Percentiles rank a stretch among this genome's conserved stretches.
Conservation (phyloP, 64 coral and sea anemone species). For the Astreopora myriophthalma region DNA sequence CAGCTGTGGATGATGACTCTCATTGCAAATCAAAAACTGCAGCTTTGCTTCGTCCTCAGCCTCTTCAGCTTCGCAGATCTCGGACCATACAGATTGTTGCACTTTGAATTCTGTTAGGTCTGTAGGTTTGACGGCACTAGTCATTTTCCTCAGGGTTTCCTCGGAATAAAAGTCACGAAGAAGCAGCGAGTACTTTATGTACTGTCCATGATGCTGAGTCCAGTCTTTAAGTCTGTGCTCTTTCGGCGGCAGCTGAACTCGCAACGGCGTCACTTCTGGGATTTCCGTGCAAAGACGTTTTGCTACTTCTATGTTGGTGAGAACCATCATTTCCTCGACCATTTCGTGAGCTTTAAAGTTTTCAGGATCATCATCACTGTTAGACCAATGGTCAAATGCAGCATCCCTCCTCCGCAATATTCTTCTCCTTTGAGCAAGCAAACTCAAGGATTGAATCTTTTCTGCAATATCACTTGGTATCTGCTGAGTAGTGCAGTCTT, state of each 20-base stretch:
- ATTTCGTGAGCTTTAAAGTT: conserved; percentile 82
- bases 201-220: conserved; percentile 34
- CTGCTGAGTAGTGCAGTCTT: background rate
- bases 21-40: conserved; percentile 58
- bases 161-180: background rate
- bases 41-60: conserved; percentile 20
- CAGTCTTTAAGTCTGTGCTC: conserved; percentile 77
- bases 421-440: conserved; percentile 39
- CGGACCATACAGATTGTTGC: background rate
- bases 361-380: conserved; percentile 10
- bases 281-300: conserved; percentile 1
- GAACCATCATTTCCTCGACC: conserved; percentile 89
- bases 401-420: conserved; percentile 32
- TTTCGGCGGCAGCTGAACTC: conserved; percentile 76
- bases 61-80: conserved; percentile 2
- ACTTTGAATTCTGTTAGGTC: background rate
- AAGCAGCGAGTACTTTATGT: background rate
- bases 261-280: conserved; percentile 34
- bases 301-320: conserved; percentile 77
- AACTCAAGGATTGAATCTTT: background rate
- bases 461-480: background rate
- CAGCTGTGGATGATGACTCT: conserved; percentile 73
- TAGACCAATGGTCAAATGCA: conserved; percentile 42
- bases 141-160: background rate
- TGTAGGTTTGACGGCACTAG: background rate